These are phyloP conservation scores for Diachasmimorpha longicaudata DNA, from an alignment of 1,140 invertebrate species.

Conservation along the genomic window DNA sequence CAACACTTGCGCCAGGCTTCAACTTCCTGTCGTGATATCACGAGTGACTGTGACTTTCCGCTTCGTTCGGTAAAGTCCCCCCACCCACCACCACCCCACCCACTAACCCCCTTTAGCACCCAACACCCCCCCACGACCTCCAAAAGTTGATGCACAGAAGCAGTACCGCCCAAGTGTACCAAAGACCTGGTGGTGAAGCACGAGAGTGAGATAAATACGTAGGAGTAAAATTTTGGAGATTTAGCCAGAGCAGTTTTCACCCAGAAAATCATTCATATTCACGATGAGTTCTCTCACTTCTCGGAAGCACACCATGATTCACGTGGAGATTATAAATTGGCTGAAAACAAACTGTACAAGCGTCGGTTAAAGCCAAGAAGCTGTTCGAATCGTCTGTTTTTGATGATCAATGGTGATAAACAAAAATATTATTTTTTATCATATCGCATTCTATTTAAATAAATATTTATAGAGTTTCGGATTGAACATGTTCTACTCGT, in stretches of 20 bases:
- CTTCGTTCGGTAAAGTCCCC: background rate
- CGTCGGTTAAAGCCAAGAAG: background rate
- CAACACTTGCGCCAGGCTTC: slow-evolving; percentile 19
- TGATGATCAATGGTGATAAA: background rate
- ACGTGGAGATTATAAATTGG: slow-evolving; percentile 25
- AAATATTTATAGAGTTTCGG: too few relatives aligned
- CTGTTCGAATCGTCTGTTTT: background rate
- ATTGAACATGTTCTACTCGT: too few relatives aligned
- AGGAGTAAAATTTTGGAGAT: background rate
- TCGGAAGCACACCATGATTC: background rate
- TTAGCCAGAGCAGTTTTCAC: background rate
- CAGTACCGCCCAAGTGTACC: background rate
- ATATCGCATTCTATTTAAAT: too few relatives aligned
- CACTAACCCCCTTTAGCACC: too few relatives aligned
- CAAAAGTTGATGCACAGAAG: background rate
- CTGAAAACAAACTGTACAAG: slow-evolving; percentile 4
- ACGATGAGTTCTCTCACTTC: background rate
- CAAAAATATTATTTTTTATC: background rate
- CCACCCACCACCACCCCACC: too few relatives aligned
- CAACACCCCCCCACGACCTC: background rate
- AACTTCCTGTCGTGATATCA: slow-evolving; percentile 29
- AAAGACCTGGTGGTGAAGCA: background rate
- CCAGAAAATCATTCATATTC: slow-evolving; percentile 25
- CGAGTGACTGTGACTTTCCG: slow-evolving; percentile 22
- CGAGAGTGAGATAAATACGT: background rate